Evolutionary conservation across 2,113 vertebrate genomes (phyloP).

Genomic region (Cyphomyrus plagiostoma): DNA sequence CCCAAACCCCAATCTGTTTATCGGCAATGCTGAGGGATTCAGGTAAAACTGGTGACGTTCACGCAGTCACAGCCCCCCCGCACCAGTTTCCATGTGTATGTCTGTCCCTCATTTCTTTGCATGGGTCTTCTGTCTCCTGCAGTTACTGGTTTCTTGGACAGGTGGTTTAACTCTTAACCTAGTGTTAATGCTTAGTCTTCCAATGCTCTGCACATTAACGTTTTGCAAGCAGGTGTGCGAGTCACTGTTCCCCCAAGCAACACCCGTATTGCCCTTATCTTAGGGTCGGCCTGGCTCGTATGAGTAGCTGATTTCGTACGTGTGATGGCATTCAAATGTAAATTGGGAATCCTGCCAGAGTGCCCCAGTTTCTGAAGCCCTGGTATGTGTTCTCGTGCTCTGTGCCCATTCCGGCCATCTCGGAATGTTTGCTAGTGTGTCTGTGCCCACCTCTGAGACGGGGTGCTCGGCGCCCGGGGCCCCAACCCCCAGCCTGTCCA

Average conservation of each 20-base stretch:
- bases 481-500: background rate
- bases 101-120: background rate
- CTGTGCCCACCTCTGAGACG: background rate
- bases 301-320: background rate
- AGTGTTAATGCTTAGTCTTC: background rate
- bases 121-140: constrained; percentile 11
- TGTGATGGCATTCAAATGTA: background rate
- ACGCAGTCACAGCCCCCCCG: background rate
- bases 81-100: background rate
- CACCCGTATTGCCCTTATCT: background rate
- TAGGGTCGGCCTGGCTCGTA: background rate
- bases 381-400: background rate
- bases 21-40: constrained; percentile 84
- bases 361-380: background rate
- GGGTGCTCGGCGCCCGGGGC: background rate
- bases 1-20: constrained; percentile 90
- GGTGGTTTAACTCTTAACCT: background rate
- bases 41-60: constrained; percentile 63
- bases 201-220: background rate
- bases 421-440: background rate
- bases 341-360: background rate
- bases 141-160: background rate
- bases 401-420: background rate
- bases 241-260: background rate
- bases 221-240: background rate